Percentiles rank a stretch among this genome's conserved stretches.
phyloP scores from a whole-genome alignment of 1,140 invertebrate genomes.

The Sinella curviseta region DNA sequence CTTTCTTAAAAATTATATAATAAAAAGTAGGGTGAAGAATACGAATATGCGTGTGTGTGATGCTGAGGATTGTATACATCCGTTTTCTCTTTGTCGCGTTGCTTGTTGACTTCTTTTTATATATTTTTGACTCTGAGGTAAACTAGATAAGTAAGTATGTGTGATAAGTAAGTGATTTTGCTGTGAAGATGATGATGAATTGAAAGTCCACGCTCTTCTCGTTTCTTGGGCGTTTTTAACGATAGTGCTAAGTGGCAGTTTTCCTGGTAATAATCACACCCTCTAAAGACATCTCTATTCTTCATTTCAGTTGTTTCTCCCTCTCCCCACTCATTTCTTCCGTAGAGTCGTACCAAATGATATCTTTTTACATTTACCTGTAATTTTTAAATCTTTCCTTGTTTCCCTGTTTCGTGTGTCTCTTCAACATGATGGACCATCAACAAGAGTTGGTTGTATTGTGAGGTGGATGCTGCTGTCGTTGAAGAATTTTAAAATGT shows the following conservation, averaged over 20 bases:
- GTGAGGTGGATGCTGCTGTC: neutral
- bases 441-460: no score
- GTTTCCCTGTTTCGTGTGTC: no score
- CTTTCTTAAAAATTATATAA: no score
- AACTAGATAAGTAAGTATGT: neutral
- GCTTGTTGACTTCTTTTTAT: no score
- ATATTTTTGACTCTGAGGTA: neutral
- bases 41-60: no score
- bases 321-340: neutral
- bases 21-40: no score
- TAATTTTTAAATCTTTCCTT: no score
- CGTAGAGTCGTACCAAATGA: neutral
- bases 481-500: neutral
- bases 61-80: no score
- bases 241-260: conserved; percentile 24
- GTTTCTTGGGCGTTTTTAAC: conserved; percentile 21
- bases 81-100: no score
- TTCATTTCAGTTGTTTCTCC: neutral
- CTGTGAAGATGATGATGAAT: neutral
- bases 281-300: conserved; percentile 24
- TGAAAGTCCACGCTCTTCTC: conserved; percentile 9
- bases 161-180: neutral
- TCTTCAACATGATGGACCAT: no score
- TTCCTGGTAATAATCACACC: conserved; percentile 22
- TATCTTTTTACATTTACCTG: neutral